A percentile compares a stretch with the other conserved stretches of the same genome.
These are phyloP conservation scores for Philaethria dido DNA, from an alignment of 2,888 invertebrate species.

Conservation along the genomic window DNA sequence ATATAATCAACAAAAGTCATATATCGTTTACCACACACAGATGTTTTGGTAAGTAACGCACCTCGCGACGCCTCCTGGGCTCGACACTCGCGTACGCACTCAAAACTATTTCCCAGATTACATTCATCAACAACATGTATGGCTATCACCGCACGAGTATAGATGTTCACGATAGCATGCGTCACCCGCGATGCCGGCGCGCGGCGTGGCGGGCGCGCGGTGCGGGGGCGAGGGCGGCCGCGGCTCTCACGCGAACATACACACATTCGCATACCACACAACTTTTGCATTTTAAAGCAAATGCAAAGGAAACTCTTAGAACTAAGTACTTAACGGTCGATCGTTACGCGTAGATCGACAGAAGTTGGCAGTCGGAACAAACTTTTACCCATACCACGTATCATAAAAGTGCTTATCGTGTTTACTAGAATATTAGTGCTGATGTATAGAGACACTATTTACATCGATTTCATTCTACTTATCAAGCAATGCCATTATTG, in stretches of 20 bases:
- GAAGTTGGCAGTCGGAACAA: constrained; percentile 38
- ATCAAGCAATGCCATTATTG: constrained; percentile 42
- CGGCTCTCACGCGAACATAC: not conserved
- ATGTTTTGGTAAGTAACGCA: constrained; percentile 51
- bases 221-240: constrained; percentile 18
- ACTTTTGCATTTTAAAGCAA: constrained; percentile 38
- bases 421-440: constrained; percentile 38
- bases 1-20: not conserved
- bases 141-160: no score
- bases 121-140: no score
- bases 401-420: constrained; percentile 40
- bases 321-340: constrained; percentile 24
- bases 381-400: constrained; percentile 38
- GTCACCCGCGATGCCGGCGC: not conserved
- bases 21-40: constrained; percentile 9
- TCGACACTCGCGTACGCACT: constrained; percentile 53
- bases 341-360: constrained; percentile 29
- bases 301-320: constrained; percentile 40
- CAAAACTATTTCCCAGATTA: constrained; percentile 29
- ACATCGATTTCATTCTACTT: constrained; percentile 39
- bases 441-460: constrained; percentile 42
- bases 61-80: constrained; percentile 73
- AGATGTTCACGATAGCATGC: constrained; percentile 16
- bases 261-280: constrained; percentile 22
- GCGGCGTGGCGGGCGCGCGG: constrained; percentile 12